Percentiles rank a stretch among this genome's conserved stretches.
Evolutionary conservation across 2,888 invertebrate genomes (phyloP).

Genomic region (Ametastegia equiseti): DNA sequence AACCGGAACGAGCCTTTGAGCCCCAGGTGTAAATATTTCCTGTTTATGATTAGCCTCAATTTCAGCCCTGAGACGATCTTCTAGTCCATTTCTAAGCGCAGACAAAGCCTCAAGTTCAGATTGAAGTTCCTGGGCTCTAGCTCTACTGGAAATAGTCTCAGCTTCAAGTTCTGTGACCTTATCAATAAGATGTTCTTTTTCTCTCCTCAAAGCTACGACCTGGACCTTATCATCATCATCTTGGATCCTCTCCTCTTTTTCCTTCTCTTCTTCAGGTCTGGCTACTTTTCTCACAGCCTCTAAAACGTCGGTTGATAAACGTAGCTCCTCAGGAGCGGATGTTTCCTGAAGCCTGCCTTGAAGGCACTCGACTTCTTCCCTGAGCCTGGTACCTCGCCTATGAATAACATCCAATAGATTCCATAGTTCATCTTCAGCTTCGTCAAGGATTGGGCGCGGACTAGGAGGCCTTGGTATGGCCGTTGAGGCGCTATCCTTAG

Average conservation of each 20-base stretch:
- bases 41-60: conserved; percentile 57
- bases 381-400: conserved; percentile 84
- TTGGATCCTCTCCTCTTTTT: conserved; percentile 49
- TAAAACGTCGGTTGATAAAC: conserved; percentile 71
- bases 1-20: conserved; percentile 65
- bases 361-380: conserved; percentile 84
- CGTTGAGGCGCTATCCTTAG: conserved; percentile 86
- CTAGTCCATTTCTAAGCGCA: conserved; percentile 71
- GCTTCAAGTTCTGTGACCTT: conserved; percentile 88
- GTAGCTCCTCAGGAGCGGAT: conserved; percentile 68
- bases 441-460: conserved; percentile 73
- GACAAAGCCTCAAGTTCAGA: conserved; percentile 81
- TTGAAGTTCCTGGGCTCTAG: conserved; percentile 82
- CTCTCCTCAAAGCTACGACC: conserved; percentile 82
- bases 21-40: conserved; percentile 66
- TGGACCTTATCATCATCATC: conserved; percentile 74
- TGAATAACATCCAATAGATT: conserved; percentile 92
- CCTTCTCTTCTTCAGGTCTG: conserved; percentile 56
- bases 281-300: conserved; percentile 70
- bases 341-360: conserved; percentile 76
- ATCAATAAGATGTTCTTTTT: conserved; percentile 86
- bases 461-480: conserved; percentile 74
- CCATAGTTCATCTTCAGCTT: conserved; percentile 90
- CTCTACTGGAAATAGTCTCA: conserved; percentile 83
- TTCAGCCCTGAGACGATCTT: conserved; percentile 71